Conservation (phyloP, 1,140 invertebrate genomes). For the Achroia grisella region DNA sequence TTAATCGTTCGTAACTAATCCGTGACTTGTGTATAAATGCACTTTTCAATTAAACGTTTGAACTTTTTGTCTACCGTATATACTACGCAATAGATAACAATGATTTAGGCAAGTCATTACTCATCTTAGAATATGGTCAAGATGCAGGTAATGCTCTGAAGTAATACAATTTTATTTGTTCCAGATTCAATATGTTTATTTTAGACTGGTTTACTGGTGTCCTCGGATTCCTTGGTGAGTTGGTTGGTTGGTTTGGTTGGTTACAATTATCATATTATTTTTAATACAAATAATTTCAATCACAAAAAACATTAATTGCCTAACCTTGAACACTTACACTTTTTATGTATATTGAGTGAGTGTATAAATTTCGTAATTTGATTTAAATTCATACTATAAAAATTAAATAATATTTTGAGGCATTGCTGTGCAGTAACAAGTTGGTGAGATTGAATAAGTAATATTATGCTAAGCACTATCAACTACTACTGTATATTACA, state of each 20-base stretch:
- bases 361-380: too few relatives aligned
- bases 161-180: slow-evolving; percentile 39
- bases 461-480: too few relatives aligned
- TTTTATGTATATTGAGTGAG: too few relatives aligned
- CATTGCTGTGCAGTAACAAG: too few relatives aligned
- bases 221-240: slow-evolving; percentile 95
- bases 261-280: slow-evolving; percentile 4
- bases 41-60: too few relatives aligned
- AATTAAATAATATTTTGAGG: too few relatives aligned
- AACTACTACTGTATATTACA: too few relatives aligned
- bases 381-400: too few relatives aligned
- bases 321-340: too few relatives aligned
- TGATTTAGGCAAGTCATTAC: slow-evolving; percentile 56
- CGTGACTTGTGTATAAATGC: slow-evolving; percentile 1
- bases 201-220: slow-evolving; percentile 98
- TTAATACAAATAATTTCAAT: slow-evolving; percentile 1
- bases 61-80: slow-evolving; percentile 9
- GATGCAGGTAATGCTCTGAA: slow-evolving; percentile 14
- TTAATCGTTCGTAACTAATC: slow-evolving; percentile 16
- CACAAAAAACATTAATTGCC: too few relatives aligned
- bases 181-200: slow-evolving; percentile 90
- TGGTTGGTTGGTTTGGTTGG: slow-evolving; percentile 7
- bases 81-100: slow-evolving; percentile 30
- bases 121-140: slow-evolving; percentile 26
- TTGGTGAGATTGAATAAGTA: too few relatives aligned